Evolutionary conservation across 2,113 vertebrate genomes (phyloP), one percentile per base, ranked within the genome.

Genomic region (Callionymus lyra): DNA sequence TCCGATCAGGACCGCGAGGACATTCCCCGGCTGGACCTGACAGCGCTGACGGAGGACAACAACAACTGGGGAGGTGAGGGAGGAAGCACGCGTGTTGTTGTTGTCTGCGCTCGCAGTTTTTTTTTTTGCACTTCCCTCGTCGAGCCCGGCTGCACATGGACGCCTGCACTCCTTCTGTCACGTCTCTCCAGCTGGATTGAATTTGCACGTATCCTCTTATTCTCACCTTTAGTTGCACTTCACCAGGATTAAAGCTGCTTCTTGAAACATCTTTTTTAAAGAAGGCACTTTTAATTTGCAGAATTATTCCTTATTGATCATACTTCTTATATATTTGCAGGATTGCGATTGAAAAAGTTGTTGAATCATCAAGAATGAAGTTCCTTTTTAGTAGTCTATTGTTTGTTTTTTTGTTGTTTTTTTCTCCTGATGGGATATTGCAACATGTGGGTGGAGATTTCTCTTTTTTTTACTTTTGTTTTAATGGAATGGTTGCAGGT

Each of bases 11-110:
- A 61, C 15, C 86, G 83, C 42, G 89, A 89, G 0, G 90, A 93
- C 51, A 84, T 90, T 35, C 89, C 94, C 19, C 85, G 69, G 1
- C 79, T 94, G 85, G 93, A 95, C 79, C 82, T 96, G 82, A 86
- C 89, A 11, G 60, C 87, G 0, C 72, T 95, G 57, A 88, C 88
- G 1, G 84, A 90, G 65, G 85, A 89, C 71, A 88, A 60, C 82
- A 87, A 63, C 82, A 87, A 66, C 83, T 95, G 93, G 92, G 88
- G 88, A 93, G 95, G 95, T 98, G 62, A 82, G 77, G 56, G 43
- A 9, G 8, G 12, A 43, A 34, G 44, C 39, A 27, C 6, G 12
- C 35, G 18, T 9, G 6, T 10, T 13, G 43, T 32, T 36, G 27
- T 40, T 45, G 32, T 16, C 3, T 3, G 32, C 10, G 27, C 37